These are phyloP conservation scores for Liopterus haemorrhoidalis DNA, from an alignment of 2,888 invertebrate genomes.

Conservation along the genomic window DNA sequence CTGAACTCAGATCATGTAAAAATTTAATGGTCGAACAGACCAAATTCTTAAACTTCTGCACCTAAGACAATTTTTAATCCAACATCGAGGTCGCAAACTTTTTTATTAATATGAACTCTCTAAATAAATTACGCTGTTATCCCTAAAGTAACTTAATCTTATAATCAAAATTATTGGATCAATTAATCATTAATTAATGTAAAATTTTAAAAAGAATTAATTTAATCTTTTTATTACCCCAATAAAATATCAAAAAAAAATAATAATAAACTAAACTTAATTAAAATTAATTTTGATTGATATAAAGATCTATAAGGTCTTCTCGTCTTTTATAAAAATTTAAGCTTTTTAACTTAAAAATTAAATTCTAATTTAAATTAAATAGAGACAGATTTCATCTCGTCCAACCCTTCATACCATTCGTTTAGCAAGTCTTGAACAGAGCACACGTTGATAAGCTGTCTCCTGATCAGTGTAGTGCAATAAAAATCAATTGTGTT, in stretches of 20 bases:
- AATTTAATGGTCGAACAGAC: constrained; percentile 78
- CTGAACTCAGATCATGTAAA: constrained; percentile 86
- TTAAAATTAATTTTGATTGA: constrained; percentile 41
- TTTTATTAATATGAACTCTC: constrained; percentile 67
- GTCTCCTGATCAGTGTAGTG: no score
- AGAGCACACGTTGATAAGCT: no score
- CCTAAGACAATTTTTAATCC: constrained; percentile 68
- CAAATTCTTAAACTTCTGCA: constrained; percentile 62
- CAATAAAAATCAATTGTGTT: no score
- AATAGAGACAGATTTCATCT: constrained; percentile 58
- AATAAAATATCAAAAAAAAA: constrained; percentile 50
- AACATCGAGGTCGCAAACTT: constrained; percentile 85
- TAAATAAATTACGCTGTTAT: constrained; percentile 78
- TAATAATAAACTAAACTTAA: constrained; percentile 40
- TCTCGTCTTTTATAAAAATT: constrained; percentile 64
- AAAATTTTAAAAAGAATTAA: constrained; percentile 50
- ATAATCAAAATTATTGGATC: constrained; percentile 57
- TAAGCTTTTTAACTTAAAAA: constrained; percentile 61
- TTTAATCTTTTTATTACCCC: constrained; percentile 60
- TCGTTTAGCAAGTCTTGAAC: no score
- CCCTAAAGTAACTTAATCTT: constrained; percentile 74
- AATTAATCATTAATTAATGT: constrained; percentile 46
- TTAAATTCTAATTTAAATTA: constrained; percentile 50
- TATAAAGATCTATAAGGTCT: constrained; percentile 72
- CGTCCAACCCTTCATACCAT: constrained; percentile 71